Conservation (phyloP, 2,113 vertebrate species). For the Pyxicephalus adspersus region DNA sequence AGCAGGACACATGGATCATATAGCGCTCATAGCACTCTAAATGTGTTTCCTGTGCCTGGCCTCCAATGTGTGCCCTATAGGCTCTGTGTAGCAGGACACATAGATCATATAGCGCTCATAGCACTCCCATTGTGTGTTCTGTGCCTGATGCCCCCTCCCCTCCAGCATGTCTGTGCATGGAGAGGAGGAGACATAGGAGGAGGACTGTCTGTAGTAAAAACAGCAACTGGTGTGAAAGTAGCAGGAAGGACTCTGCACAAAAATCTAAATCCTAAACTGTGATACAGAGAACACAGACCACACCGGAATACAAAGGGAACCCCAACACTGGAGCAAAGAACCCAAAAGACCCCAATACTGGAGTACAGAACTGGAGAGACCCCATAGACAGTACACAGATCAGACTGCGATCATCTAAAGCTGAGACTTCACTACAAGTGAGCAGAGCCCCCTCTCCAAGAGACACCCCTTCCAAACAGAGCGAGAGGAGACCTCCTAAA, state of each 20-base stretch:
- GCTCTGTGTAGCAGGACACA: not conserved
- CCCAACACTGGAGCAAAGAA: not conserved
- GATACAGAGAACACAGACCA: not conserved
- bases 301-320: no score
- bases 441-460: not conserved
- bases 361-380: no score
- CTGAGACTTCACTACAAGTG: not conserved
- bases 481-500: constrained; percentile 47
- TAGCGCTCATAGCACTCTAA: not conserved
- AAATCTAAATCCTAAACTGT: constrained; percentile 60
- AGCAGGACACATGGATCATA: not conserved
- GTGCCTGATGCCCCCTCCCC: constrained; percentile 46
- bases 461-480: not conserved
- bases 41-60: no score
- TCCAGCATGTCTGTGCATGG: constrained; percentile 35
- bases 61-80: not conserved
- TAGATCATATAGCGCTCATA: not conserved
- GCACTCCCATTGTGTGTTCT: not conserved
- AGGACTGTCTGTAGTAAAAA: constrained; percentile 22
- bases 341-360: not conserved
- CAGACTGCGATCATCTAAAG: no score
- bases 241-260: constrained; percentile 12
- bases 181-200: constrained; percentile 32
- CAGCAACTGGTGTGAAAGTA: constrained; percentile 8
- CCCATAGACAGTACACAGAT: no score